Conservation (phyloP, 2,113 vertebrate genomes). For the Colinus virginianus region DNA sequence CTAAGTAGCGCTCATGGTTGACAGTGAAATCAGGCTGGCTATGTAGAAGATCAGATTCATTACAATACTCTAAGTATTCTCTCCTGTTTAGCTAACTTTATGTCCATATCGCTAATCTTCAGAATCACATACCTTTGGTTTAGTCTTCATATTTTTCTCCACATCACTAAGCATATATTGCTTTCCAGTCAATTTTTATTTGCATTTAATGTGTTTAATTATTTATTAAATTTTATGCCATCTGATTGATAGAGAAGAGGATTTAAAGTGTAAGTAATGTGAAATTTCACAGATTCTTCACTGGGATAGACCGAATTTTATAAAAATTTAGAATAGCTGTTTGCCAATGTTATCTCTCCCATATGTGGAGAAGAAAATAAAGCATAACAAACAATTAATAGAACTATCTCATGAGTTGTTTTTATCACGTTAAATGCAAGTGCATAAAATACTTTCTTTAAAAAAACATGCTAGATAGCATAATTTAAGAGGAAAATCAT, state of each 20-base stretch:
- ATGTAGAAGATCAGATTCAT: not conserved
- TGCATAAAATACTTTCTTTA: not conserved
- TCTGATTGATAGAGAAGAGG: not conserved
- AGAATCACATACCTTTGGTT: not conserved
- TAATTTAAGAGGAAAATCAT: constrained; percentile 21
- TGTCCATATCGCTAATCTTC: not conserved
- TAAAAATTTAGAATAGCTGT: not conserved
- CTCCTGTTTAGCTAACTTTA: constrained; percentile 17
- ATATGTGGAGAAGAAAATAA: not conserved
- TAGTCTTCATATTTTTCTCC: not conserved
- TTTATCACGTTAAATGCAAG: constrained; percentile 11
- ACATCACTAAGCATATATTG: not conserved
- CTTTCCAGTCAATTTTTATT: constrained; percentile 1
- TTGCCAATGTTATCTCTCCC: not conserved
- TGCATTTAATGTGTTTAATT: not conserved
- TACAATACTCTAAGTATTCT: constrained; percentile 16
- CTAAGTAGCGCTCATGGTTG: not conserved
- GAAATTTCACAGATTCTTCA: constrained; percentile 26
- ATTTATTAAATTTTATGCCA: not conserved
- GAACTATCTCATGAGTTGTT: not conserved
- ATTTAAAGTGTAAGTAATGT: not conserved
- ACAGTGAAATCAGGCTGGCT: not conserved
- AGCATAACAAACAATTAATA: not conserved
- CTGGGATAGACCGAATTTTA: constrained; percentile 24
- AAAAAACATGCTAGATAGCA: not conserved